Base-by-base conservation (phyloP, 2,113 vertebrate genomes). In the Steatornis caripensis region DNA sequence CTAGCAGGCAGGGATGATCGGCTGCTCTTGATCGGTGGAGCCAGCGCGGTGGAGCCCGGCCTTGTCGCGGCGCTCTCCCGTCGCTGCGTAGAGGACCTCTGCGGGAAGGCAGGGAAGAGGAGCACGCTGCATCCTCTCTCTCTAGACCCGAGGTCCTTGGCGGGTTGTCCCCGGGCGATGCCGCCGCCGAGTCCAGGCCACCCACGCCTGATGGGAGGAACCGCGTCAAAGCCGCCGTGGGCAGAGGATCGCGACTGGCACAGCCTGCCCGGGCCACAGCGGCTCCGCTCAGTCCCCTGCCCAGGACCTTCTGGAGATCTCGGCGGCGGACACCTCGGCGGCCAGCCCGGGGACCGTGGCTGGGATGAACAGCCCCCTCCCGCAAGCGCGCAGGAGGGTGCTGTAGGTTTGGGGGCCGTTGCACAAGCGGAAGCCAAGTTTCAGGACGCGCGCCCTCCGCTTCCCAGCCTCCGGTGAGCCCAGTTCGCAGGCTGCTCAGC, bases 401-500 rank as follows among this genome's bases (percentile, higher is more conserved):
- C 9, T 51, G 17, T 39, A 53, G 51, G 9, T 51, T 58, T 61
- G 11, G 51, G 34, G 37, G 15, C 6, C 10, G 3, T 37, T 83
- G 62, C 57, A 36, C 48, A 26, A 39, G 65, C 14, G 34, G 64
- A 77, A 39, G 41, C 34, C 49, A 21, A n/a, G 49, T 45, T 64
- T 58, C 64, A 48, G 49, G 6, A 30, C 32, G 29, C 37, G 6
- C 17, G 16, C 9, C 41, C 7, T 41, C 32, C 0, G 0, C 43
- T 70, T 29, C 7, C 13, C 48, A 55, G 66, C 34, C 37, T 17
- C 6, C 26, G 2, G 27, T 5, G 13, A 84, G 26, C 49, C 49
- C 36, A 27, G 26, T 51, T 53, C 53, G 27, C 10, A 45, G 65
- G 29, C 39, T n/a, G 26, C 89, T 61, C 60, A 32, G 30, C 30